Conservation (phyloP, 2,113 vertebrate species). For the Salvelinus fontinalis region DNA sequence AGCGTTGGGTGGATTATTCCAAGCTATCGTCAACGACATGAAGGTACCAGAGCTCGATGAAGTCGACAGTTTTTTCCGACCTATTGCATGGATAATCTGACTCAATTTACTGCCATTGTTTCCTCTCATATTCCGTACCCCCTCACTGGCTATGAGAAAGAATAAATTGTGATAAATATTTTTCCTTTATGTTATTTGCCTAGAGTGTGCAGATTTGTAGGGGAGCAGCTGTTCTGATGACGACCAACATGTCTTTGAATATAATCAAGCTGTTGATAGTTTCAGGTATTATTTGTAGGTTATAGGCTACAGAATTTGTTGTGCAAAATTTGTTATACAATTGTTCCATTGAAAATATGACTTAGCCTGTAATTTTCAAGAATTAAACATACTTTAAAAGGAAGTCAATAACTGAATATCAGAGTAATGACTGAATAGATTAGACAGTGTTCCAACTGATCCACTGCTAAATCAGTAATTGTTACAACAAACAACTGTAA, state of each 20-base stretch:
- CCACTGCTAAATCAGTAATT: neutral
- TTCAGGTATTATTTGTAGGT: neutral
- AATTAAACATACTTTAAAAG: too few relatives aligned
- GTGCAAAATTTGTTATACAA: too few relatives aligned
- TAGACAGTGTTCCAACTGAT: too few relatives aligned
- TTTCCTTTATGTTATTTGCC: conserved; percentile 60
- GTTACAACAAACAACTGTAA: neutral
- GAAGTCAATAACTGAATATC: too few relatives aligned
- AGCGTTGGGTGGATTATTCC: conserved; percentile 94
- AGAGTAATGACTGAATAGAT: neutral
- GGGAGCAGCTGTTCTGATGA: neutral
- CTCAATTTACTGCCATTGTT: conserved; percentile 77
- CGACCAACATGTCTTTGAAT: neutral
- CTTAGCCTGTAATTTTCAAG: too few relatives aligned
- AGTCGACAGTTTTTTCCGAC: conserved; percentile 31
- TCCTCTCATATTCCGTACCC: conserved; percentile 61
- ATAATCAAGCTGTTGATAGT: neutral
- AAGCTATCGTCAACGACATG: conserved; percentile 97
- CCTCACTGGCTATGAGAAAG: conserved; percentile 46
- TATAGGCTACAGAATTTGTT: too few relatives aligned
- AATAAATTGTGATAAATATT: conserved; percentile 58
- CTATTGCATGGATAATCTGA: conserved; percentile 34
- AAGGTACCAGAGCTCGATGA: conserved; percentile 78
- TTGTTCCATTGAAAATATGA: too few relatives aligned
- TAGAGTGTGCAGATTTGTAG: conserved; percentile 47